Base-by-base conservation (phyloP, 2,888 invertebrate genomes). In the Melinaea menophilus region DNA sequence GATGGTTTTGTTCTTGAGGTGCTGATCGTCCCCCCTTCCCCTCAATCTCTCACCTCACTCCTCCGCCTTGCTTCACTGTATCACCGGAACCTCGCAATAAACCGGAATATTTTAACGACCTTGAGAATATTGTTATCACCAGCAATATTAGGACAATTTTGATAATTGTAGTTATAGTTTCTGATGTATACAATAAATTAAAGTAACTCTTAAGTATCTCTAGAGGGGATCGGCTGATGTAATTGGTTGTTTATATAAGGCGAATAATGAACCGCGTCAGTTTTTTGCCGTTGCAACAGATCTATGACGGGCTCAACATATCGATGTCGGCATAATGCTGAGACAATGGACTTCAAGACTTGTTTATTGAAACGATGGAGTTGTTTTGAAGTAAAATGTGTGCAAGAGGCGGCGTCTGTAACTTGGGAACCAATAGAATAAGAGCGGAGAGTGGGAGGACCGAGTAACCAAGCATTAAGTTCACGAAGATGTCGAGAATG, bases 281-380 rank as follows among this genome's bases (percentile, higher is more conserved):
- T 77, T 79, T 80, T 79, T 76, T 74, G 81, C 75, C 77, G 79
- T 81, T 81, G 76, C 78, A 79, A 79, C 75, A 81, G 81, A 84
- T 83, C 82, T 85, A 84, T 85, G 86, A 85, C 78, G 77, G 80
- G 76, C 75, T 73, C 75, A 75, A 77, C 61, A 79, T 80, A 79
- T 82, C 79, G 78, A 79, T 78, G 84, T 84, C 82, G 82, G 83
- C 78, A 81, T 86, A 85, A 86, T 85, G 75, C 75, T 75, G 82
- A 85, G 84, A 88, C 88, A 89, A 89, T 88, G 86, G 87, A 83
- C 80, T 82, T 84, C 80, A 84, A 86, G 87, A 86, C 88, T 88
- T 86, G 87, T 88, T 89, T 88, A 88, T 88, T 85, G 83, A 85
- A 81, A 81, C 77, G 84, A 88, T 88, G 86, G 88, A 89, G 88